Base-by-base conservation (phyloP, 2,888 invertebrate genomes). In the Thelaira solivaga region DNA sequence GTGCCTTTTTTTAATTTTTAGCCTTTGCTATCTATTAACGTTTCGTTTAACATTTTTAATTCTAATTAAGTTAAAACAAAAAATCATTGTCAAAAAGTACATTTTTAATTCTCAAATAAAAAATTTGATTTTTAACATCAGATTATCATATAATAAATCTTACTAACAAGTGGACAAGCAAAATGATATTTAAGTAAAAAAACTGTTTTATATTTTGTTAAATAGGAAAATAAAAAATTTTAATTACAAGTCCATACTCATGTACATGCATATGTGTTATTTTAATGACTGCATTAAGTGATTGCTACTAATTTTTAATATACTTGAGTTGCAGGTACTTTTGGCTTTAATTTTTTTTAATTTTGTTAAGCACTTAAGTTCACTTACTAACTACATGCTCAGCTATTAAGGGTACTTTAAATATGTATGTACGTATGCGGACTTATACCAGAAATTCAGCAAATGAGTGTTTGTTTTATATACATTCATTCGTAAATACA, bases 181-280 rank as follows among this genome's bases (percentile, higher is more conserved):
- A 34, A 53, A 3, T 24, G 39, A 39, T 10, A 61, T 8, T 24
- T 45, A 53, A 43, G 2, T 41, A 31, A 55, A 55, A 43, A 18
- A 34, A 39, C 47, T 29, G 5, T 26, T 36, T 20, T n/a, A 16
- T 43, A 39, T 13, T 16, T 57, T 49, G 16, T 20, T 2, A 10
- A 36, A 59, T 4, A 51, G 13, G 11, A 51, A 36, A 2, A 57
- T 11, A 65, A 3, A 36, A 61, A 45, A 41, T 59, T 73, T 78
- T 72, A 76, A 81, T 80, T 74, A 74, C 76, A 78, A 68, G 59
- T 78, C n/a, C n/a, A n/a, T n/a, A n/a, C n/a, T n/a, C n/a, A n/a
- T n/a, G n/a, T n/a, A n/a, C n/a, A n/a, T n/a, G n/a, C n/a, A n/a
- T n/a, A 81, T 78, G 80, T 81, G 76, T 80, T 62, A 47, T 69